Percentiles rank a stretch among this genome's conserved stretches.
These are phyloP conservation scores for Anthopleura xanthogrammica DNA, from an alignment of 92 coral and sea anemone species.

Conservation along the genomic window DNA sequence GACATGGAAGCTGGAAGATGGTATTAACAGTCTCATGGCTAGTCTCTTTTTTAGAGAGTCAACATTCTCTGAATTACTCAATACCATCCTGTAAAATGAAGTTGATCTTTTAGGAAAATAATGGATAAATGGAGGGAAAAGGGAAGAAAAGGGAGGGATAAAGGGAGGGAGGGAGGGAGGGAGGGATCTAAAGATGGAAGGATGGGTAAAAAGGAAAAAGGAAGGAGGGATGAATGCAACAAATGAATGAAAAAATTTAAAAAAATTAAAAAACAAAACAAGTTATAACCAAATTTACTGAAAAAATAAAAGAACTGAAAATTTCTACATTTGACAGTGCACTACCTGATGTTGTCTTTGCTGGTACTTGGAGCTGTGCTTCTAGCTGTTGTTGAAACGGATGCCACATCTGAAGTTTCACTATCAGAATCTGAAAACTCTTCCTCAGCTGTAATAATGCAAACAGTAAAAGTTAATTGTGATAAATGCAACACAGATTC, in stretches of 20 bases:
- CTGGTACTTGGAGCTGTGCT: slow-evolving; percentile 36
- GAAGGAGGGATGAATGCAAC: too few relatives aligned
- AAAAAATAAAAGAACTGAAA: too few relatives aligned
- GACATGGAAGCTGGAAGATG: slow-evolving; percentile 82
- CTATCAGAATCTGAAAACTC: slow-evolving; percentile 75
- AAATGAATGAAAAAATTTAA: too few relatives aligned
- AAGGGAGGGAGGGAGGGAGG: too few relatives aligned
- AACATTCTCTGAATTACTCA: slow-evolving; percentile 78
- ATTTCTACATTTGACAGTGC: too few relatives aligned
- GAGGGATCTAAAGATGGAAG: too few relatives aligned
- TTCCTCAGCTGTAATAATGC: slow-evolving; percentile 56
- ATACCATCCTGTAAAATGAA: slow-evolving; percentile 56
- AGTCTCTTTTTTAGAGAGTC: slow-evolving; percentile 80
- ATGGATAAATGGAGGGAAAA: neutral
- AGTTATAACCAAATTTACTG: too few relatives aligned
- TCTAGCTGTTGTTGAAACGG: slow-evolving; percentile 43
- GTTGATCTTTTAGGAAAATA: neutral
- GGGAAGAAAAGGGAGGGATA: neutral
- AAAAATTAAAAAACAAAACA: too few relatives aligned
- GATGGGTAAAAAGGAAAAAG: too few relatives aligned
- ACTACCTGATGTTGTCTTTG: slow-evolving; percentile 59
- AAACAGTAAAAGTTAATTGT: neutral
- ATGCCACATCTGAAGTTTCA: slow-evolving; percentile 45
- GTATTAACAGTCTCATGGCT: slow-evolving; percentile 77
- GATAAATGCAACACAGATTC: too few relatives aligned